phyloP scores from a whole-genome alignment of 2,113 vertebrate genomes.

The Equus przewalskii region DNA sequence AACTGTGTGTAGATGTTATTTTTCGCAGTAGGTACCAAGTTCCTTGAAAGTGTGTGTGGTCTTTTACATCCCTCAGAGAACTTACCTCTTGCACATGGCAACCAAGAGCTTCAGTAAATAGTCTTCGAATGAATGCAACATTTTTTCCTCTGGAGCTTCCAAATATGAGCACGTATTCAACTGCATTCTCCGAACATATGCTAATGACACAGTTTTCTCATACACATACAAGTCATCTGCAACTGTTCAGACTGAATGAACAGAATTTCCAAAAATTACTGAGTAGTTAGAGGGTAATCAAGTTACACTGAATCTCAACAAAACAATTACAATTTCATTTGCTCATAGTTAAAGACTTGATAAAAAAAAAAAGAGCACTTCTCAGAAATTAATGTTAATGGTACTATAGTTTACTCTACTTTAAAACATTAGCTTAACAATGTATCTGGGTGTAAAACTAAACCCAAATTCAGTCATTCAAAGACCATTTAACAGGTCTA shows the following conservation, averaged over 20 bases:
- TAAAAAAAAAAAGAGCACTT: slow-evolving; percentile 61
- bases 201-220: slow-evolving; percentile 5
- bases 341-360: slow-evolving; percentile 63
- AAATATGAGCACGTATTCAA: neutral
- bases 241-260: slow-evolving; percentile 70
- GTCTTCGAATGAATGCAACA: slow-evolving; percentile 17
- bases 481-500: slow-evolving; percentile 81
- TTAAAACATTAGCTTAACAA: slow-evolving; percentile 79
- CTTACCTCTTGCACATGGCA: neutral
- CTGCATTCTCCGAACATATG: neutral
- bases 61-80: neutral
- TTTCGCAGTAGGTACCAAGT: neutral
- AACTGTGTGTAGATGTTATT: slow-evolving; percentile 49
- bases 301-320: slow-evolving; percentile 61
- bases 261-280: slow-evolving; percentile 70
- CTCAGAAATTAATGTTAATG: slow-evolving; percentile 79
- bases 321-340: slow-evolving; percentile 78
- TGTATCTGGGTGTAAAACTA: slow-evolving; percentile 74
- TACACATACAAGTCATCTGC: slow-evolving; percentile 42
- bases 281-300: slow-evolving; percentile 66
- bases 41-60: neutral
- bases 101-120: slow-evolving; percentile 31
- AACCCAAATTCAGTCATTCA: slow-evolving; percentile 76
- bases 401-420: neutral
- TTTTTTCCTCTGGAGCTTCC: neutral